Conservation (phyloP, 2,797 vertebrate genomes). For the Tauraco hartlaubi region DNA sequence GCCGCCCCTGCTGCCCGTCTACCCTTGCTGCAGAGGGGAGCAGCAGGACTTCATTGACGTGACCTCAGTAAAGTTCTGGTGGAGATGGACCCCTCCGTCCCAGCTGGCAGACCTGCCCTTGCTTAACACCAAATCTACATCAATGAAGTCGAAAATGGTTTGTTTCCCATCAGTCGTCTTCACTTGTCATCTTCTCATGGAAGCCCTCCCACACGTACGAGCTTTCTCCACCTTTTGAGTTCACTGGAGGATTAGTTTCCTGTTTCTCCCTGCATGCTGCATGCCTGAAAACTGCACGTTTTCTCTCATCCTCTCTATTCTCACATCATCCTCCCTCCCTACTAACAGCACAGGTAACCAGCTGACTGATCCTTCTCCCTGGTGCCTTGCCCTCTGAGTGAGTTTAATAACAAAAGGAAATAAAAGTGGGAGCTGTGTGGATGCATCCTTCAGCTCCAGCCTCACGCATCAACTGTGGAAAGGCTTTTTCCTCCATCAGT, state of each 20-base stretch:
- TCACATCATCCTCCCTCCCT: not conserved
- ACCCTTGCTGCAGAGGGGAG: not conserved
- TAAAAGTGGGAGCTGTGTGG: not conserved
- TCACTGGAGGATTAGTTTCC: not conserved
- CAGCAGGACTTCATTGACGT: not conserved
- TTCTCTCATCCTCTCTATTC: not conserved
- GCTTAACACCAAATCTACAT: not conserved
- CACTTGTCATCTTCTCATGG: not conserved
- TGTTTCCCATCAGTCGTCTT: not conserved
- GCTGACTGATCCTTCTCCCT: not conserved
- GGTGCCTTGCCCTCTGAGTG: not conserved
- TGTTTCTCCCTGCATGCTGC: not conserved
- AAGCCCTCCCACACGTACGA: fast-evolving
- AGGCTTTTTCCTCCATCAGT: not conserved
- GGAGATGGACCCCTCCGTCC: fast-evolving
- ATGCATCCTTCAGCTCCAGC: not conserved
- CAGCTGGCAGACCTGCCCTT: not conserved
- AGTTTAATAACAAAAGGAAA: not conserved
- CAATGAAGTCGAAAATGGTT: fast-evolving
- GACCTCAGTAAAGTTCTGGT: not conserved
- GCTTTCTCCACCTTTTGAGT: not conserved
- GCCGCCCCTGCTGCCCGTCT: not conserved
- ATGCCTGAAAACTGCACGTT: not conserved
- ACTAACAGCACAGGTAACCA: not conserved
- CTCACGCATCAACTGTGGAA: not conserved